phyloP scores from a whole-genome alignment of 2,113 vertebrate species.

The Emydocephalus ijimae region DNA sequence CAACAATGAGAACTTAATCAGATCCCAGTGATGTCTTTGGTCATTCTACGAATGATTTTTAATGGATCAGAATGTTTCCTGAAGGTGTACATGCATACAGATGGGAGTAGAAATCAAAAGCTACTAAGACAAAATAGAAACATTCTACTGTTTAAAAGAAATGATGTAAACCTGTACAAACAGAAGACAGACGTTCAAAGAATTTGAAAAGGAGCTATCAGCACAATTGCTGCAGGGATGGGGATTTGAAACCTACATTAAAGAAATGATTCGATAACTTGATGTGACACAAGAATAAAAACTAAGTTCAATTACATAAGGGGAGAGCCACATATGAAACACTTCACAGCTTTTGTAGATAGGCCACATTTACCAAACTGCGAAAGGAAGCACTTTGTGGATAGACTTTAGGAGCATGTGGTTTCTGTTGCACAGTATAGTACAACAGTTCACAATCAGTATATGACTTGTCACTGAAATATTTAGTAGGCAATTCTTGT shows the following conservation, averaged over 20 bases:
- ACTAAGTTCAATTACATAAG: not conserved
- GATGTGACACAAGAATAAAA: not conserved
- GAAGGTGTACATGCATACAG: not conserved
- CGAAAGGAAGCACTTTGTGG: not conserved
- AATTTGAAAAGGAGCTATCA: not conserved
- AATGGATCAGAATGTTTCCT: not conserved
- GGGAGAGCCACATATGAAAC: not conserved
- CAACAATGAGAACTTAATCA: not conserved
- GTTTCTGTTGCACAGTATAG: constrained; percentile 3
- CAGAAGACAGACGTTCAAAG: fast-evolving
- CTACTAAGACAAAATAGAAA: not conserved
- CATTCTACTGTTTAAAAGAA: not conserved
- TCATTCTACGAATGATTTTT: not conserved
- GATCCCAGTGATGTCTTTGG: not conserved
- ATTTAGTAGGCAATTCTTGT: not conserved
- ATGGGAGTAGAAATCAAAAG: not conserved
- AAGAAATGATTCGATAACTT: constrained; percentile 10
- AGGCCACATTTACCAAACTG: not conserved
- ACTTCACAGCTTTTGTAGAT: constrained; percentile 11
- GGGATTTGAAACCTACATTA: fast-evolving
- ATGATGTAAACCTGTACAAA: not conserved
- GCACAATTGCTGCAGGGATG: not conserved
- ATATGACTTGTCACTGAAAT: not conserved
- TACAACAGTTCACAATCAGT: fast-evolving
- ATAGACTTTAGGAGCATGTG: not conserved